Percentiles rank a stretch among this genome's conserved stretches.
phyloP scores from a whole-genome alignment of 2,888 invertebrate genomes.

The Ypsolopha scabrella region DNA sequence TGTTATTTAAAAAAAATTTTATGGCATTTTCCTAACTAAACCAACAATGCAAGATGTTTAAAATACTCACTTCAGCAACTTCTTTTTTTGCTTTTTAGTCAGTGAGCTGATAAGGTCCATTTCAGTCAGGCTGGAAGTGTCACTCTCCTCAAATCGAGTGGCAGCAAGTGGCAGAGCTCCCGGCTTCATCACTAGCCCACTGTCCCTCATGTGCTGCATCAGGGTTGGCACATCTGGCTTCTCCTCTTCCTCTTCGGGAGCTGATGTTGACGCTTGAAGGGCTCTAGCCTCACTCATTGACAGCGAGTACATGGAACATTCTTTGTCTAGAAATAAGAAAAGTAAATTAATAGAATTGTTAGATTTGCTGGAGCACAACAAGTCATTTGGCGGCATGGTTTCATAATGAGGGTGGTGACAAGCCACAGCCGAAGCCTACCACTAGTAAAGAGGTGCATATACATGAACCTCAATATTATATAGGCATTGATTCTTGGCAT shows the following conservation, averaged over 20 bases:
- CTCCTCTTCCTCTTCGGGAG: conserved; percentile 77
- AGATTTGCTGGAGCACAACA: too few relatives aligned
- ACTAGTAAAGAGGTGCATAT: too few relatives aligned
- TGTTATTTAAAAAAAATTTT: neutral
- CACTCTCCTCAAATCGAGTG: conserved; percentile 72
- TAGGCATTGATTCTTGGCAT: too few relatives aligned
- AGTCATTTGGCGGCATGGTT: too few relatives aligned
- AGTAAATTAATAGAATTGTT: too few relatives aligned
- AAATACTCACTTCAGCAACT: conserved; percentile 81
- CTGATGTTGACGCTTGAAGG: conserved; percentile 75
- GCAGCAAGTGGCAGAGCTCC: conserved; percentile 72
- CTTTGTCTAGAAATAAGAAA: conserved; percentile 76
- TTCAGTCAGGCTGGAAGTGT: conserved; percentile 72
- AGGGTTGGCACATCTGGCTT: conserved; percentile 74
- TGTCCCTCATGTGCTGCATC: conserved; percentile 92
- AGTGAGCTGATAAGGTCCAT: conserved; percentile 86
- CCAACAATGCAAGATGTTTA: too few relatives aligned
- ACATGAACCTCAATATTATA: too few relatives aligned
- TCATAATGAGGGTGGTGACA: too few relatives aligned
- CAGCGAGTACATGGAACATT: conserved; percentile 93
- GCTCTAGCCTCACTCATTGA: conserved; percentile 87
- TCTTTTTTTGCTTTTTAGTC: conserved; percentile 90
- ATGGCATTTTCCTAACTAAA: neutral
- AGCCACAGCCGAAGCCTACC: too few relatives aligned
- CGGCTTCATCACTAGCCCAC: conserved; percentile 90